Conservation (phyloP, 2,888 invertebrate genomes). For the Bembecia ichneumoniformis region DNA sequence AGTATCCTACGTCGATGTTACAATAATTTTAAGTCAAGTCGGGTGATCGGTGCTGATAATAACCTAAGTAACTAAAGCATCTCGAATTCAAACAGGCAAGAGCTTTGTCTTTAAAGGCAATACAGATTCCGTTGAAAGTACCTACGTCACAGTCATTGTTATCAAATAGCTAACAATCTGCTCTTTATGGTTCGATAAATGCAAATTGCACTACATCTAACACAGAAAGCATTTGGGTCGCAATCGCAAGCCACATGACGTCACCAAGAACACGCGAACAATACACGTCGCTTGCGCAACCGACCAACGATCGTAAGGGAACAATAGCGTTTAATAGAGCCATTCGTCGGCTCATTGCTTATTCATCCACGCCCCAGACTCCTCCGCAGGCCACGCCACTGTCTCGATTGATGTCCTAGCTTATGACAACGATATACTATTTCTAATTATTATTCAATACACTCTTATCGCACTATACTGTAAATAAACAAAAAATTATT, state of each 20-base stretch:
- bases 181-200: conserved; percentile 43
- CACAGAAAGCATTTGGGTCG: conserved; percentile 53
- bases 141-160: conserved; percentile 20
- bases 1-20: too few species aligned
- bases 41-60: too few species aligned
- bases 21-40: too few species aligned
- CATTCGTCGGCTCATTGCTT: conserved; percentile 69
- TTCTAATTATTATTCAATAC: too few species aligned
- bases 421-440: neutral
- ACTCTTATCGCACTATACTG: too few species aligned
- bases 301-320: conserved; percentile 39
- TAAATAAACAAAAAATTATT: neutral
- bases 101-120: too few species aligned
- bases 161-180: conserved; percentile 28
- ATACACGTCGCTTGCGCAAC: conserved; percentile 67
- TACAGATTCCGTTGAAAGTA: too few species aligned
- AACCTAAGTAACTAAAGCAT: too few species aligned
- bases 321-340: conserved; percentile 69
- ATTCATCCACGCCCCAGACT: conserved; percentile 70
- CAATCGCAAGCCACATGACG: conserved; percentile 39
- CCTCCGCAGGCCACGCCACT: conserved; percentile 47
- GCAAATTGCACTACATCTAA: conserved; percentile 54
- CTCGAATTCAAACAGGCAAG: too few species aligned
- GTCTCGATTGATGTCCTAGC: conserved; percentile 56
- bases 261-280: conserved; percentile 53